phyloP scores from a whole-genome alignment of 2,888 invertebrate species.

The Cerceris rybyensis region DNA sequence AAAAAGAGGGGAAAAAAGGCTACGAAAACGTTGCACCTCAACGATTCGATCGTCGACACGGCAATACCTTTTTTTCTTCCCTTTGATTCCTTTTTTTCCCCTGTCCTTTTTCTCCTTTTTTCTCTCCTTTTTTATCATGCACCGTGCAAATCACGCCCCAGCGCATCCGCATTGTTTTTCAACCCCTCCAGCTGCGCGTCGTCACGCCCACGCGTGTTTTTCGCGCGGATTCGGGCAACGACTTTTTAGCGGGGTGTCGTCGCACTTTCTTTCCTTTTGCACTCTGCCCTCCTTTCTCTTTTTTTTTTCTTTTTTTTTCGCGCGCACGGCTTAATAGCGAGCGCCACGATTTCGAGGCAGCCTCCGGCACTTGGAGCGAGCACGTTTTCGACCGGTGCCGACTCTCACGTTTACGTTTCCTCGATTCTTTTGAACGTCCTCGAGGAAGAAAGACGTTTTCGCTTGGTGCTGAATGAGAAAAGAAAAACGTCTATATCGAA shows the following conservation, averaged over 20 bases:
- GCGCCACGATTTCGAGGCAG: conserved; percentile 36
- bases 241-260: conserved; percentile 49
- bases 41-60: conserved; percentile 39
- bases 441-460: not conserved
- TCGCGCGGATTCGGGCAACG: conserved; percentile 44
- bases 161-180: conserved; percentile 53
- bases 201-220: conserved; percentile 55
- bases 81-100: not conserved
- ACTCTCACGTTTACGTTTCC: not conserved
- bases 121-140: conserved; percentile 37
- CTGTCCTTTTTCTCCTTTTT: conserved; percentile 2
- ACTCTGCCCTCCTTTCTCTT: not conserved
- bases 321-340: conserved; percentile 49
- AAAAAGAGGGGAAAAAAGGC: too few relatives aligned
- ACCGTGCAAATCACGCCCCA: conserved; percentile 56
- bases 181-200: conserved; percentile 2
- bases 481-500: too few relatives aligned
- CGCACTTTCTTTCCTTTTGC: not conserved
- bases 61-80: conserved; percentile 22
- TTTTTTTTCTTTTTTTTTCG: conserved; percentile 23
- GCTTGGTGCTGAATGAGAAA: not conserved
- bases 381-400: not conserved
- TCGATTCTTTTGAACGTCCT: conserved; percentile 16
- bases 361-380: conserved; percentile 13
- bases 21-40: conserved; percentile 24